Conservation (phyloP, 1,140 invertebrate species). For the Spodoptera frugiperda region DNA sequence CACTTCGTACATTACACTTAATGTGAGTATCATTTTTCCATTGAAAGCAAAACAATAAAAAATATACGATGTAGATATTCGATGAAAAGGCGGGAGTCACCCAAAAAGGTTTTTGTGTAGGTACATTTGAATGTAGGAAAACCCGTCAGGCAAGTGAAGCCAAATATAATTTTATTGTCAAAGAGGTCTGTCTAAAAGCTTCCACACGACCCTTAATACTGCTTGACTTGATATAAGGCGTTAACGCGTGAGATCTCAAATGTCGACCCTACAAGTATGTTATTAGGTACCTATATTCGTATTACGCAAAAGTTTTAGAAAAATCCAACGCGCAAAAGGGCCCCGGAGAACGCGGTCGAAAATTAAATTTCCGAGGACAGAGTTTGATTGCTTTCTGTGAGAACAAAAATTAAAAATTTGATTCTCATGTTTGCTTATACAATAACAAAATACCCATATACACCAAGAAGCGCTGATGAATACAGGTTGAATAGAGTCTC, state of each 20-base stretch:
- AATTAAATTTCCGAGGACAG: conserved; percentile 37
- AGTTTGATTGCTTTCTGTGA: conserved; percentile 34
- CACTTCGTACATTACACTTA: background rate
- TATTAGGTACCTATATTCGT: background rate
- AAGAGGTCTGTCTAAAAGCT: conserved; percentile 8
- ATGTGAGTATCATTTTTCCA: background rate
- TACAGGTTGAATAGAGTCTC: too few species aligned
- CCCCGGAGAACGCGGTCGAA: conserved; percentile 7
- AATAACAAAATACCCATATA: too few species aligned
- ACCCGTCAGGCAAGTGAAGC: conserved; percentile 9
- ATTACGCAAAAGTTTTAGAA: conserved; percentile 29
- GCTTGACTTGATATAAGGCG: background rate
- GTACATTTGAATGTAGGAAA: conserved; percentile 4
- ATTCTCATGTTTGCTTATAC: conserved; percentile 3
- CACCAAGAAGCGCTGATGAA: too few species aligned
- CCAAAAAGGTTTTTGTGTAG: background rate
- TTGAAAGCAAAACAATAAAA: conserved; percentile 13
- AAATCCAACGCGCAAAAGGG: conserved; percentile 21
- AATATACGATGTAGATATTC: conserved; percentile 12
- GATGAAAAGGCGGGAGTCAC: too few species aligned
- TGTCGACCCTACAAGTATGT: conserved; percentile 1
- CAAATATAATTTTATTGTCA: conserved; percentile 38
- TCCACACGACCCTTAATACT: conserved; percentile 9
- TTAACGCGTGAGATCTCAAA: background rate
- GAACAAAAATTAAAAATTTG: conserved; percentile 7